Evolutionary conservation across 2,888 invertebrate genomes (phyloP), one percentile per base, ranked within the genome.

Genomic region (Mimas tiliae): DNA sequence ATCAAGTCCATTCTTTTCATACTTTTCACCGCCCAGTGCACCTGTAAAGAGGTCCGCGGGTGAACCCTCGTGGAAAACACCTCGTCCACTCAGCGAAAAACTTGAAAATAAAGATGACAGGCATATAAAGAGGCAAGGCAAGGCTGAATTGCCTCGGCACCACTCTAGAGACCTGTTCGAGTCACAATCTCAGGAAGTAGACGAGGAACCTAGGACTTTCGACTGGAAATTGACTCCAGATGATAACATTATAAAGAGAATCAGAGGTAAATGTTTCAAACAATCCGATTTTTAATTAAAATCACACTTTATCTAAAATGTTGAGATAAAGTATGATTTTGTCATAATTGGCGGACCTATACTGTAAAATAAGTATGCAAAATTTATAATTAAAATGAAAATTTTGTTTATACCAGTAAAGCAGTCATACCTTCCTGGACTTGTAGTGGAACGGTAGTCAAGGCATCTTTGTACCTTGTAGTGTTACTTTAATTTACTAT

Each of bases 141-240:
- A 80, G 65, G 55, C 72, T 0, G 79, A 80, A 38, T 79, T 73
- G 21, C 72, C 82, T 1, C 80, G 81, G 12, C 88, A 85, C 53
- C 80, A 79, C 68, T 93, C 92, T n/a, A 80, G 86, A 67, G 92
- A 93, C 72, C 67, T 93, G 19, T 93, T 93, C 69, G 92, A 90
- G 48, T 89, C 91, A 1, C 88, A 89, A 69, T 88, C 90, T 21
- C 89, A 88, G 66, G 90, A 90, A 8, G 70, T 77, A 4, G 87
- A 87, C 6, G 88, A 88, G 21, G 83, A 85, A 52, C 69, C 79
- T 1, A 84, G 74, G 52, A 74, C 78, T 65, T 71, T 84, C 38
- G 84, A 89, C 68, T 89, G 90, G 89, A 89, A 86, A 69, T 73
- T 89, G 38, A 88, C 87, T 42, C 89, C 89, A 6, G 86, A 89